Evolutionary conservation across 2,797 vertebrate genomes (phyloP).

Genomic region (Pempheris klunzingeri): DNA sequence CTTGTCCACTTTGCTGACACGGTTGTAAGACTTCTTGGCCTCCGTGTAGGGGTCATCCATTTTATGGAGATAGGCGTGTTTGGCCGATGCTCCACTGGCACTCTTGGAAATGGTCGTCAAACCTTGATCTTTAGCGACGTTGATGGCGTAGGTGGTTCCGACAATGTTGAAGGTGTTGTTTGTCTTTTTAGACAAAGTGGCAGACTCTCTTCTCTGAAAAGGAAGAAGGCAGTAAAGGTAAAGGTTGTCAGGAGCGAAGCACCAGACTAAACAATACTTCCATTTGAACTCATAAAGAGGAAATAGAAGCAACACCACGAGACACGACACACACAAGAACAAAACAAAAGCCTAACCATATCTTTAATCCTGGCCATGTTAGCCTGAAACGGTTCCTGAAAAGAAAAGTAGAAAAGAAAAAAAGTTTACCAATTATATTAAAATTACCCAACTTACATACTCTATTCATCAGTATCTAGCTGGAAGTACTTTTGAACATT

Average conservation of each 20-base stretch:
- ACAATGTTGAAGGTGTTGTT: slow-evolving; percentile 99
- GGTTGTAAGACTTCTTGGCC: slow-evolving; percentile 97
- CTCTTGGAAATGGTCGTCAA: slow-evolving; percentile 95
- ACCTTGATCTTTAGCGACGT: slow-evolving; percentile 93
- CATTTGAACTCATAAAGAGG: slow-evolving; percentile 87
- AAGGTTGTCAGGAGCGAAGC: slow-evolving; percentile 68
- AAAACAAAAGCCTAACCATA: slow-evolving; percentile 88
- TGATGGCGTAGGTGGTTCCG: slow-evolving; percentile 96
- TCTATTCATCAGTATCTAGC: slow-evolving; percentile 77
- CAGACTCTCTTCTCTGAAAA: slow-evolving; percentile 94
- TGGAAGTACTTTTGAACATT: slow-evolving; percentile 66
- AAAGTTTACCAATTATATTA: slow-evolving; percentile 85
- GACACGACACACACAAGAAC: slow-evolving; percentile 86
- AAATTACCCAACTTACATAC: slow-evolving; percentile 81
- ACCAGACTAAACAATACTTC: slow-evolving; percentile 82
- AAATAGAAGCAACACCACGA: slow-evolving; percentile 87
- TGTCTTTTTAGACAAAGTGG: slow-evolving; percentile 93
- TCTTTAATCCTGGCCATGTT: slow-evolving; percentile 87
- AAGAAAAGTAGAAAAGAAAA: slow-evolving; percentile 88
- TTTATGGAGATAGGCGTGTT: slow-evolving; percentile 82
- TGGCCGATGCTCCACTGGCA: slow-evolving; percentile 76
- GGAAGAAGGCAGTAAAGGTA: slow-evolving; percentile 74
- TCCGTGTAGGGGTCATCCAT: slow-evolving; percentile 92
- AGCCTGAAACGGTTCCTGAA: slow-evolving; percentile 86
- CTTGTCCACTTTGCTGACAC: slow-evolving; percentile 99